A percentile compares a stretch with the other conserved stretches of the same genome.
These are phyloP conservation scores for Desmophyllum pertusum DNA, from an alignment of 92 coral and sea anemone species.

Conservation along the genomic window DNA sequence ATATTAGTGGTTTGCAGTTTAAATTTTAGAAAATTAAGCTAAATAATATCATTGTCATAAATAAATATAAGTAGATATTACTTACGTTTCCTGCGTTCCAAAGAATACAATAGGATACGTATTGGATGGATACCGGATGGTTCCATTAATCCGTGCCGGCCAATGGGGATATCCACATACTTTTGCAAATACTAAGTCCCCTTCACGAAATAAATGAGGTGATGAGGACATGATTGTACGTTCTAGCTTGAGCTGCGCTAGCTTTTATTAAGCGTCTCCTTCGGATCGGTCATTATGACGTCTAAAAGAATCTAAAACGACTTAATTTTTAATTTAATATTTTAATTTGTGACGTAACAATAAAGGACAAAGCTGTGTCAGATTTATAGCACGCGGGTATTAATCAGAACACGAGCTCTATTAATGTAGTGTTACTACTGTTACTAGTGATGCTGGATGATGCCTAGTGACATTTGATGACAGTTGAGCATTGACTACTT, in stretches of 20 bases:
- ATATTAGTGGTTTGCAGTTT: slow-evolving; percentile 35
- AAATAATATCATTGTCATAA: slow-evolving; percentile 32
- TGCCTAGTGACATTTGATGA: no score
- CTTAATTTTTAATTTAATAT: no score
- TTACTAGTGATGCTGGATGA: no score
- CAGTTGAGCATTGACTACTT: no score
- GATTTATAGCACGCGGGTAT: no score
- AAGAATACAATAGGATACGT: slow-evolving; percentile 53
- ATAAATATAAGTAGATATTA: slow-evolving; percentile 52
- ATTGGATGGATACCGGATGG: slow-evolving; percentile 61
- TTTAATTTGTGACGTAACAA: no score
- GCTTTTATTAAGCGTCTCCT: no score
- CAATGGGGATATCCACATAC: slow-evolving; percentile 51
- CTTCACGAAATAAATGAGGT: slow-evolving; percentile 60
- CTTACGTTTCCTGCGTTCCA: slow-evolving; percentile 56
- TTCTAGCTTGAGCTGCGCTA: slow-evolving; percentile 68
- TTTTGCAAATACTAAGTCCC: slow-evolving; percentile 48
- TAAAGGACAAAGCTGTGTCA: no score
- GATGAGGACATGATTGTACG: slow-evolving; percentile 55
- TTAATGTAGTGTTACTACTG: no score
- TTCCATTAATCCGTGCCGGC: slow-evolving; percentile 50
- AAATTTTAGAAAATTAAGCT: slow-evolving; percentile 35
- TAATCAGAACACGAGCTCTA: no score
- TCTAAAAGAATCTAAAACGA: no score
- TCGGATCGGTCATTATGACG: no score